A percentile compares a stretch with the other conserved stretches of the same genome.
Conservation (phyloP, 2,888 invertebrate species). For the Drosophila nigricruria region DNA sequence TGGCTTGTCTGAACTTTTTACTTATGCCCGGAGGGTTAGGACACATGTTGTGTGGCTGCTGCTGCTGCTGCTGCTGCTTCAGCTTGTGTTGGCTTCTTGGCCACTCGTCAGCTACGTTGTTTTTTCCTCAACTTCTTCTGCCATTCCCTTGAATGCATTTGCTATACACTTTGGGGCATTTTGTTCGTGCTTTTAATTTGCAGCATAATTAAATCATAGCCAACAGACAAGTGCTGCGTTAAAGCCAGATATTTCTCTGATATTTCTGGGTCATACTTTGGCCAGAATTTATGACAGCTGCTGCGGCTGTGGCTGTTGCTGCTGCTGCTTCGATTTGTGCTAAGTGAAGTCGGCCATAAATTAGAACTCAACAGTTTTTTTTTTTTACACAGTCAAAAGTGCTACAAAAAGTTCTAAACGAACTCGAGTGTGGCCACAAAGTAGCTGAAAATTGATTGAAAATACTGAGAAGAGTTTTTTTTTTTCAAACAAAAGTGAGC, state of each 20-base stretch:
- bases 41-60: conserved; percentile 51
- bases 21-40: conserved; percentile 44
- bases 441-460: conserved; percentile 3
- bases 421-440: conserved; percentile 27
- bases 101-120: conserved; percentile 42
- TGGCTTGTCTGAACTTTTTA: conserved; percentile 55
- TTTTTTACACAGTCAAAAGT: conserved; percentile 23
- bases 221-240: conserved; percentile 16
- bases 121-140: neutral
- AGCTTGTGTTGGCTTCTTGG: conserved; percentile 36
- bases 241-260: conserved; percentile 16
- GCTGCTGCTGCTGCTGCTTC: neutral
- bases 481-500: neutral
- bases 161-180: conserved; percentile 43
- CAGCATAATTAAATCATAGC: conserved; percentile 71
- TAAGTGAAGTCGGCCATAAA: conserved; percentile 71
- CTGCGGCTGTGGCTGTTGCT: neutral
- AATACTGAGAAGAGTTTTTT: neutral
- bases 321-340: conserved; percentile 43
- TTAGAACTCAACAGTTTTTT: conserved; percentile 36
- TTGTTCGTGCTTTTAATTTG: conserved; percentile 69
- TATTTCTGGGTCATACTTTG: conserved; percentile 62
- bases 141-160: conserved; percentile 40
- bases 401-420: conserved; percentile 5
- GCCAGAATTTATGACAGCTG: conserved; percentile 64